phyloP scores from a whole-genome alignment of 2,113 vertebrate genomes.

The Martes martes region DNA sequence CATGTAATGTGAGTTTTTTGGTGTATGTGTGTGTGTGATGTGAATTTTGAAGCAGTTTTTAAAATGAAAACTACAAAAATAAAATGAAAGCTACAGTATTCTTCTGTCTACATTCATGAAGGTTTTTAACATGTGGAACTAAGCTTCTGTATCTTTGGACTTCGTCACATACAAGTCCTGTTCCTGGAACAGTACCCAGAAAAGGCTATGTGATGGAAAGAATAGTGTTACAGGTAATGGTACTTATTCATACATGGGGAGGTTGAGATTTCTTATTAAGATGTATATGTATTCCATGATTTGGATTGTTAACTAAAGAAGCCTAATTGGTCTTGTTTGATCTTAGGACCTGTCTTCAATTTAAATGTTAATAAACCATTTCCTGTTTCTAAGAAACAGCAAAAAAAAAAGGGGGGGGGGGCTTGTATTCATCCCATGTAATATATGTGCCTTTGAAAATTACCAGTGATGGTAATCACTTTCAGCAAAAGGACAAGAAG shows the following conservation, averaged over 20 bases:
- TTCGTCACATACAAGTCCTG: conserved; percentile 78
- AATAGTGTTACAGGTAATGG: conserved; percentile 91
- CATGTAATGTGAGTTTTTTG: conserved; percentile 2
- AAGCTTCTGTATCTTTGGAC: conserved; percentile 93
- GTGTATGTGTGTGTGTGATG: not conserved
- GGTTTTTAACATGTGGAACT: conserved; percentile 90
- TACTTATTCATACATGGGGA: conserved; percentile 5
- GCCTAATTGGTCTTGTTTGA: conserved; percentile 35
- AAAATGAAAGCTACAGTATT: conserved; percentile 7
- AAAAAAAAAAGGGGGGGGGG: not conserved
- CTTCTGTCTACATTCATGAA: conserved; percentile 62
- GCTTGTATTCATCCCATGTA: not conserved
- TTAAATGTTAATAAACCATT: conserved; percentile 37
- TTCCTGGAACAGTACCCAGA: conserved; percentile 76
- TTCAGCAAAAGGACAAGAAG: not conserved
- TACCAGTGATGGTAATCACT: not conserved
- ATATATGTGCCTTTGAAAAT: not conserved
- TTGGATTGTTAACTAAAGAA: conserved; percentile 32
- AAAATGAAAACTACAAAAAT: conserved; percentile 37
- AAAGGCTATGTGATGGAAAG: conserved; percentile 87
- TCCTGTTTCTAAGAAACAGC: conserved; percentile 21
- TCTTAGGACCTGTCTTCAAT: not conserved
- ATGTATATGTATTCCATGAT: not conserved
- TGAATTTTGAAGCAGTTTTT: conserved; percentile 10
- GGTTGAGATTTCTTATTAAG: conserved; percentile 18